Conservation (phyloP, 2,888 invertebrate species). For the Tetrapedia diversipes region DNA sequence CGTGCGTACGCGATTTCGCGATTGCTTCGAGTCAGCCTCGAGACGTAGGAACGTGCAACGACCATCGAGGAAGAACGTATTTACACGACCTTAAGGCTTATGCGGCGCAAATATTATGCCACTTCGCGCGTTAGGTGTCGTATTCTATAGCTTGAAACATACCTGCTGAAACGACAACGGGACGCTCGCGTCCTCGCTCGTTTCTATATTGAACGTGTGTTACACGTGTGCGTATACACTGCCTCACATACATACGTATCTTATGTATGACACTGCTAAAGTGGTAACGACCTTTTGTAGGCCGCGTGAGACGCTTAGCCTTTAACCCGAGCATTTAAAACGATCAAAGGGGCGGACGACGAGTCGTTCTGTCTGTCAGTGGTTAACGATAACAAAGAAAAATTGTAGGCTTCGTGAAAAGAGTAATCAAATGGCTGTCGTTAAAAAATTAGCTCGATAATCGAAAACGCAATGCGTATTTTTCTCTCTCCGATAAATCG, state of each 20-base stretch:
- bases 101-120: conserved; percentile 41
- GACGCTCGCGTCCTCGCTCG: conserved; percentile 15
- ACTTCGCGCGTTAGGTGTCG: conserved; percentile 26
- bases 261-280: conserved; percentile 45
- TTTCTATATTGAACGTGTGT: not conserved
- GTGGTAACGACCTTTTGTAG: conserved; percentile 75
- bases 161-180: conserved; percentile 40
- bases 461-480: not conserved
- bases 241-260: not conserved
- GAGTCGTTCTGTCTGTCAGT: conserved; percentile 22
- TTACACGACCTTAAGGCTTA: conserved; percentile 41
- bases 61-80: conserved; percentile 44
- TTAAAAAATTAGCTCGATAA: not conserved
- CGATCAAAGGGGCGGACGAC: conserved; percentile 39
- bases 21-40: conserved; percentile 37
- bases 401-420: not conserved
- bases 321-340: conserved; percentile 64
- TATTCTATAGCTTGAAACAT: conserved; percentile 34
- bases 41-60: conserved; percentile 30
- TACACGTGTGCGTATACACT: not conserved
- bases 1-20: conserved; percentile 66
- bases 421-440: not conserved
- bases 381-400: conserved; percentile 27
- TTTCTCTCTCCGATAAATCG: not conserved
- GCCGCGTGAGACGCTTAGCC: conserved; percentile 69